Evolutionary conservation across 1,140 invertebrate species (phyloP), one percentile per base, ranked within the genome.

Genomic region (Frieseomelitta varia): DNA sequence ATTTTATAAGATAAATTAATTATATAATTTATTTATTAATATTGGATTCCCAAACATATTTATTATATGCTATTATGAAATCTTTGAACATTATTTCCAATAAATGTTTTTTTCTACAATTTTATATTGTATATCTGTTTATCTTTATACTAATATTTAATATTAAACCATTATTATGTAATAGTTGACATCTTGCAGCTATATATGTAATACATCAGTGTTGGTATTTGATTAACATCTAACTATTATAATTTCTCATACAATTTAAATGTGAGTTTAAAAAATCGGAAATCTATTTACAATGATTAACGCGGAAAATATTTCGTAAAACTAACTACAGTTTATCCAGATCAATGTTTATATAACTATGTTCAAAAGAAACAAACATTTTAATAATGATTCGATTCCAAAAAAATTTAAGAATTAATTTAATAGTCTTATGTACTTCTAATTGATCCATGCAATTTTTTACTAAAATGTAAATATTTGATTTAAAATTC

Each of bases 271-370:
- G 30, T n/a, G n/a, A 17, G 39, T 51, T 21, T 39, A 21, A 4
- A 11, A 77, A 77, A 47, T 51, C 39, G 11, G 75, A 78, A 65
- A 11, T 77, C 56, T 34, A 61, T 6, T 30, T 61, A 76, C 74
- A 34, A 76, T 47, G 30, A 76, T 76, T 39, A 76, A 76, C 30
- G 24, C 34, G 30, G 34, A 76, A 21, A 76, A 76, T 76, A 76
- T 61, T 27, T 76, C 39, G 34, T 30, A 75, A 1, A 61, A n/a
- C n/a, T 30, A 61, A n/a, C n/a, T 30, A 19, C 19, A 14, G 15
- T 67, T 30, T 12, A 19, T 55, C 17, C 72, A 0, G 34, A 30
- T 65, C 3, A 27, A 24, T 34, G 14, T 34, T 30, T 2, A 24
- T 12, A 17, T 19, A 72, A 4, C n/a, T 30, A 15, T 58, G 15